These are phyloP conservation scores for Thalpophila matura DNA, from an alignment of 2,888 invertebrate genomes.

Conservation along the genomic window DNA sequence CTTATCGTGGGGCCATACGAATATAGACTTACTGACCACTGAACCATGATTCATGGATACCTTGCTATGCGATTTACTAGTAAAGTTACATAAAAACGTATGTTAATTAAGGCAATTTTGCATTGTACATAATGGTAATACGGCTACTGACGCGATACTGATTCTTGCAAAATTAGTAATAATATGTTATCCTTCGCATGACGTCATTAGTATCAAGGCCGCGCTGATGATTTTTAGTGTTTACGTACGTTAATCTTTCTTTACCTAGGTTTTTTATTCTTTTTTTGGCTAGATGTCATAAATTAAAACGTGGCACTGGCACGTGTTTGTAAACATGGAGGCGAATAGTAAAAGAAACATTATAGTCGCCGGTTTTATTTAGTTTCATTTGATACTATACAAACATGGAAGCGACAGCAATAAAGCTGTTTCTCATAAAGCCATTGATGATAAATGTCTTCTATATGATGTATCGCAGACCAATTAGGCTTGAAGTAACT, in stretches of 20 bases:
- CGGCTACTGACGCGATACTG: conserved; percentile 63
- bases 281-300: neutral
- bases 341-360: neutral
- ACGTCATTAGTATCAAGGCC: conserved; percentile 59
- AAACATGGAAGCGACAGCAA: neutral
- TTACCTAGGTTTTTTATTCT: conserved; percentile 10
- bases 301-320: neutral
- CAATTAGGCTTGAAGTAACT: neutral
- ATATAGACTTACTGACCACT: conserved; percentile 59
- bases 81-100: conserved; percentile 66
- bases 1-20: conserved; percentile 60
- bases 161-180: conserved; percentile 70
- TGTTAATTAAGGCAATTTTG: conserved; percentile 73
- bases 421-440: neutral
- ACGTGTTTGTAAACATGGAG: conserved; percentile 5
- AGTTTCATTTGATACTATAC: neutral
- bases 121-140: conserved; percentile 58
- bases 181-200: conserved; percentile 60
- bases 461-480: neutral
- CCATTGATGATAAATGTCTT: neutral
- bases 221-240: conserved; percentile 23
- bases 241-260: neutral
- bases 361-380: neutral
- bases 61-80: conserved; percentile 70
- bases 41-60: conserved; percentile 63